A percentile compares a stretch with the other conserved stretches of the same genome.
Evolutionary conservation across 1,140 invertebrate genomes (phyloP).

Genomic region (Caerostris extrusa): DNA sequence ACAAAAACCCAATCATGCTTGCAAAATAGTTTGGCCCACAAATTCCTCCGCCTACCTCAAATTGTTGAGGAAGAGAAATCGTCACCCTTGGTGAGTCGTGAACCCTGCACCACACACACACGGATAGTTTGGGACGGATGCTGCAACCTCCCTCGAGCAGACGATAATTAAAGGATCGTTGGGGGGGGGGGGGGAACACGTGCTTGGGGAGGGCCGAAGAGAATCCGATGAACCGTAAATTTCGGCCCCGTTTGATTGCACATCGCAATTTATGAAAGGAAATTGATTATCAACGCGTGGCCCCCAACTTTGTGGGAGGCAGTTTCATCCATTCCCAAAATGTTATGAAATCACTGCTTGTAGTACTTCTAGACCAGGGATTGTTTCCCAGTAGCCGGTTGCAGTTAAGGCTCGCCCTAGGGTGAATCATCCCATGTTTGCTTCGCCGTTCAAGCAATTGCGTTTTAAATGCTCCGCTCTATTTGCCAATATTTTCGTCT

Average conservation of each 20-base stretch:
- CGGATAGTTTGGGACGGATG: neutral
- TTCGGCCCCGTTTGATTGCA: conserved; percentile 18
- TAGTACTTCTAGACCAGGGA: neutral
- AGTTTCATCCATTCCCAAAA: conserved; percentile 9
- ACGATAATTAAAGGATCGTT: conserved; percentile 32
- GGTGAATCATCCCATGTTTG: too few relatives aligned
- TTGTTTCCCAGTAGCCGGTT: neutral
- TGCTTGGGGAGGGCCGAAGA: neutral
- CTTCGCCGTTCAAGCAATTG: too few relatives aligned
- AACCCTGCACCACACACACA: neutral
- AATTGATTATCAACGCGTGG: neutral
- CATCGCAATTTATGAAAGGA: conserved; percentile 35
- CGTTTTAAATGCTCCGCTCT: too few relatives aligned
- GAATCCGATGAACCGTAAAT: conserved; percentile 22
- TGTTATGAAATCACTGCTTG: conserved; percentile 4
- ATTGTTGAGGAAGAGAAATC: conserved; percentile 27
- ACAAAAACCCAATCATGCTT: conserved; percentile 30
- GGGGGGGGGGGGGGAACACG: neutral
- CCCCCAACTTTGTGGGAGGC: neutral
- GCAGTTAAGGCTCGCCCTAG: neutral
- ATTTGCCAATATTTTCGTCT: too few relatives aligned
- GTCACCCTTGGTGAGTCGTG: conserved; percentile 19
- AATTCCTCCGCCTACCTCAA: neutral
- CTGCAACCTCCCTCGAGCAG: neutral
- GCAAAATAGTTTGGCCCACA: conserved; percentile 4